Percentiles rank a stretch among this genome's conserved stretches.
Evolutionary conservation across 2,113 vertebrate species (phyloP).

Genomic region (Petaurus breviceps): DNA sequence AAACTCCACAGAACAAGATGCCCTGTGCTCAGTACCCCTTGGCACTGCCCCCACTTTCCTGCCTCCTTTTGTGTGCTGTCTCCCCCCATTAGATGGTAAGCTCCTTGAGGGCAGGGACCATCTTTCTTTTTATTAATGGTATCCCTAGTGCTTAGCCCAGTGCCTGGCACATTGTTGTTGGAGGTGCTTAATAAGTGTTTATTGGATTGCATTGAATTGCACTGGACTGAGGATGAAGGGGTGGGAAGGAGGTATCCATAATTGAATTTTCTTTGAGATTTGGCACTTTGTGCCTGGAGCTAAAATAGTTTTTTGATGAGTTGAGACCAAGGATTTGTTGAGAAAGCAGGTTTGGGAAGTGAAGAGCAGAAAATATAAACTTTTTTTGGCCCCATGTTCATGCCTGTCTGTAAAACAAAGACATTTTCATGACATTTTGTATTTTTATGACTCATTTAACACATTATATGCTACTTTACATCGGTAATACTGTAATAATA

Average conservation of each 20-base stretch:
- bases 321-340: background rate
- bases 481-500: background rate
- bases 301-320: background rate
- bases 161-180: background rate
- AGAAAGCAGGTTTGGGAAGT: background rate
- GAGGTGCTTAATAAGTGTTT: background rate
- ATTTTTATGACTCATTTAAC: background rate
- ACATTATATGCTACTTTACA: background rate
- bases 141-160: background rate
- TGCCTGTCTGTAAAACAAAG: background rate
- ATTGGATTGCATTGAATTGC: background rate
- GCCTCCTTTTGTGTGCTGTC: background rate
- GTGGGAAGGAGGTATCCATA: background rate
- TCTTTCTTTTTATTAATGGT: background rate
- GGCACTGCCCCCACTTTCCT: background rate
- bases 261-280: background rate
- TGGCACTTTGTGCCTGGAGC: background rate
- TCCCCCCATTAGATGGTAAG: background rate
- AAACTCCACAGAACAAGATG: background rate
- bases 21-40: background rate
- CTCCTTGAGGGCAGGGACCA: background rate
- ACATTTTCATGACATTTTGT: no score
- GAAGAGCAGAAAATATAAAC: background rate
- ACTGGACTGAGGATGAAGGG: background rate
- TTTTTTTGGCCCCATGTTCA: background rate